Evolutionary conservation across 2,888 invertebrate genomes (phyloP), one percentile per base, ranked within the genome.

Genomic region (Macaria notata): DNA sequence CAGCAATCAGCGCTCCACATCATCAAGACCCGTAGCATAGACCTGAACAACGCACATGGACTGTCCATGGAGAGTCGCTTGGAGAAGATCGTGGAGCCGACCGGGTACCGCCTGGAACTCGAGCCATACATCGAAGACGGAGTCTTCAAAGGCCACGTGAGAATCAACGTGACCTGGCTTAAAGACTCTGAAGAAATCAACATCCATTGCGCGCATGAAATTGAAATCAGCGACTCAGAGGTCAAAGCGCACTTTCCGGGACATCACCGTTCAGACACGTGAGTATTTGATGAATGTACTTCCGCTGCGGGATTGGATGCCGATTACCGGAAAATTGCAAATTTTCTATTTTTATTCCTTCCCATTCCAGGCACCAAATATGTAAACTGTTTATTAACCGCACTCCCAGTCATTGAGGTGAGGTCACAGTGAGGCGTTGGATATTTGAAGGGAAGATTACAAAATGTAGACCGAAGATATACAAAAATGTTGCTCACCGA

Each of bases 141-240:
- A 0, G 86, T 92, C 8, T 96, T 95, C 74, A 93, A 91, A 54
- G 96, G 96, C 0, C 86, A 89, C 51, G 94, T 96, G 0, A 91
- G 88, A 65, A 95, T 96, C 64, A 94, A 95, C 71, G 82, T 95
- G 19, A 94, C 93, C 1, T 95, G 95, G 93, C 84, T 92, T 31
- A 87, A 92, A 48, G 92, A 93, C 6, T 88, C 94, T 0, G 93
- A 94, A 57, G 93, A 93, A 71, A 93, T 96, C 50, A 92, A 87
- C 0, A 78, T 96, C 0, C 95, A 96, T 72, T 93, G 93, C 4
- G 93, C 94, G 63, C 93, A 92, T 30, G 93, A 95, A 61, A 79
- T 96, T 46, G 85, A 92, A 56, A 93, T 96, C 52, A 79, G 88
- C 4, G 86, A 93, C 46, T 82, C 83, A 6, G 88, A 92, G 69